Base-by-base conservation (phyloP, 2,888 invertebrate species). In the Parascotia fuliginaria region DNA sequence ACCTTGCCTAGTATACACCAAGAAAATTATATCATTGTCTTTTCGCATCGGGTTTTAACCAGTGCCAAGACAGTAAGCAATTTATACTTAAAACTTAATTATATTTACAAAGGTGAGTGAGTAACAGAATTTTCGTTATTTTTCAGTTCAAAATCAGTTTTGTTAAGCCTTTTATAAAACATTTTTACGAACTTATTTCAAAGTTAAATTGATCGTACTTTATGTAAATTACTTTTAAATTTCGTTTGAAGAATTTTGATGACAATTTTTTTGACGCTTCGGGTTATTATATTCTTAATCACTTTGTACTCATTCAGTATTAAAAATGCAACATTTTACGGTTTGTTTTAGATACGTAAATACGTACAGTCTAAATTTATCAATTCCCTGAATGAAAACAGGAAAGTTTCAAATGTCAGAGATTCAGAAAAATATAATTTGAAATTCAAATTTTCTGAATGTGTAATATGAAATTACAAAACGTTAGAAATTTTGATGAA, bases 151-250 rank as follows among this genome's bases (percentile, higher is more conserved):
- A 14, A 33, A 33, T 33, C 14, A 14, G 9, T 40, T 43, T 41
- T 15, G 15, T 9, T 42, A 12, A 55, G 40, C 51, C 41, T 48
- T 53, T 41, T 16, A 32, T 22, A 27, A 51, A 40, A 32, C 28
- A 24, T 59, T 50, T 46, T 42, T 36, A 15, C 37, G 33, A 55
- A 62, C 46, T 57, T 47, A 49, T 61, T 63, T 54, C 52, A 34
- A 60, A 70, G 67, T 72, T 71, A 69, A 73, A 73, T 75, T 77
- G 67, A 56, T 66, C 66, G 56, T 66, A 56, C 68, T 67, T 70
- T 69, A 65, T 65, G 64, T 60, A 65, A 74, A 76, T 74, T 63
- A 71, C 68, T 68, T 76, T 66, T 38, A 51, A 55, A 67, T 47
- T 58, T 60, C 45, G 51, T 70, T 66, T 65, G 55, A 63, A 64